Conservation (phyloP, 2,888 invertebrate genomes). For the Heliconius aoede region DNA sequence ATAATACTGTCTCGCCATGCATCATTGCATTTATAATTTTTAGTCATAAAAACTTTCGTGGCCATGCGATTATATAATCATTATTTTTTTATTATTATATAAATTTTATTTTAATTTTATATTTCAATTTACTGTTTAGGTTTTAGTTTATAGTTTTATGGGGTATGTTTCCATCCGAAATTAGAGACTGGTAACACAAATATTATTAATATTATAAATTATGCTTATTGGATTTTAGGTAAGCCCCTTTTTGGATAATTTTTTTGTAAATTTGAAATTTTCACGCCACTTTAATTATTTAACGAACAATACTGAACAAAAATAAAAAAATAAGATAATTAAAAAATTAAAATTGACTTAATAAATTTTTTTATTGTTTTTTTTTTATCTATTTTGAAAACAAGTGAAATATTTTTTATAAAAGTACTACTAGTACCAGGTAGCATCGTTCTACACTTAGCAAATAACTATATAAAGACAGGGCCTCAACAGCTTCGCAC, state of each 20-base stretch:
- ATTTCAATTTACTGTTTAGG: slow-evolving; percentile 25
- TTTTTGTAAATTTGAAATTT: not conserved
- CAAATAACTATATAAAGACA: not conserved
- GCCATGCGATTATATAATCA: slow-evolving; percentile 30
- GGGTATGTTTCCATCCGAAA: slow-evolving; percentile 28
- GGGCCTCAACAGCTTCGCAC: slow-evolving; percentile 20
- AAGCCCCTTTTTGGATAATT: slow-evolving; percentile 42
- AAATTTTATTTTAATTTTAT: slow-evolving; percentile 26
- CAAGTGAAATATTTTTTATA: slow-evolving; percentile 10
- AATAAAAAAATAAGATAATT: too few relatives aligned
- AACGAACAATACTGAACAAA: not conserved
- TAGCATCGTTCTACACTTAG: not conserved
- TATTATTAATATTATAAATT: slow-evolving; percentile 16
- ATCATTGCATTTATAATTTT: slow-evolving; percentile 40
- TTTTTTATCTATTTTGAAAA: not conserved
- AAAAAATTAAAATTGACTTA: not conserved
- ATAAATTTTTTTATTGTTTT: slow-evolving; percentile 45
- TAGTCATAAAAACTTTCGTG: slow-evolving; percentile 28
- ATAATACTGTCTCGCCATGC: slow-evolving; percentile 8
- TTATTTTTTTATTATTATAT: slow-evolving; percentile 28
- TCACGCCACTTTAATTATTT: not conserved
- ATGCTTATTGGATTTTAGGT: slow-evolving; percentile 41
- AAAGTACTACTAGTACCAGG: not conserved
- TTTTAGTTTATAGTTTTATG: slow-evolving; percentile 23
- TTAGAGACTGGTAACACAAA: slow-evolving; percentile 26